phyloP scores from a whole-genome alignment of 2,113 vertebrate genomes.

The Crotalus helleri region DNA sequence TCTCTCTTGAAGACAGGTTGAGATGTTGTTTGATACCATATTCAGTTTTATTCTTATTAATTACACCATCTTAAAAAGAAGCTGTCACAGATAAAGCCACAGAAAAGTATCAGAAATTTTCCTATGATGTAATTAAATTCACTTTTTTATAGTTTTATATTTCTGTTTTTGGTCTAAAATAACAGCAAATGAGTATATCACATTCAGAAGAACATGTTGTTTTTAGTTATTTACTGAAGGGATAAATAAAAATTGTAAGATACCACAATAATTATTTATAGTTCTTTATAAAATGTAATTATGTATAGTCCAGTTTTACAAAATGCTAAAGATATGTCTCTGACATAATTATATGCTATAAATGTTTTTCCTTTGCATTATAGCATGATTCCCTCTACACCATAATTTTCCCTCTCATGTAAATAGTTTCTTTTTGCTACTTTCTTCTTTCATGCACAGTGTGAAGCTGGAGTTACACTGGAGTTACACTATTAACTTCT shows the following conservation, averaged over 20 bases:
- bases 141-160: conserved; percentile 14
- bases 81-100: conserved; percentile 9
- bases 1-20: conserved; percentile 11
- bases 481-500: conserved; percentile 25
- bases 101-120: conserved; percentile 24
- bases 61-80: conserved; percentile 15
- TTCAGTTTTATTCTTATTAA: conserved; percentile 10
- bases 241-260: conserved; percentile 25
- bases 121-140: conserved; percentile 21
- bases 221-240: conserved; percentile 6
- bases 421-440: conserved; percentile 26
- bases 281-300: conserved; percentile 25
- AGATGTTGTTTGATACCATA: conserved; percentile 14
- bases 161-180: conserved; percentile 12
- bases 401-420: conserved; percentile 21
- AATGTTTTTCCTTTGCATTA: conserved; percentile 15
- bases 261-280: conserved; percentile 24
- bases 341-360: conserved; percentile 27
- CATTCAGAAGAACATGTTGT: conserved; percentile 17
- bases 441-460: conserved; percentile 26
- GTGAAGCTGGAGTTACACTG: conserved; percentile 25
- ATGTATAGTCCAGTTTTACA: conserved; percentile 22
- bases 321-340: conserved; percentile 21
- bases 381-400: conserved; percentile 19
- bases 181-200: not conserved